Evolutionary conservation across 2,113 vertebrate species (phyloP), one percentile per base, ranked within the genome.

Genomic region (Larimichthys crocea): DNA sequence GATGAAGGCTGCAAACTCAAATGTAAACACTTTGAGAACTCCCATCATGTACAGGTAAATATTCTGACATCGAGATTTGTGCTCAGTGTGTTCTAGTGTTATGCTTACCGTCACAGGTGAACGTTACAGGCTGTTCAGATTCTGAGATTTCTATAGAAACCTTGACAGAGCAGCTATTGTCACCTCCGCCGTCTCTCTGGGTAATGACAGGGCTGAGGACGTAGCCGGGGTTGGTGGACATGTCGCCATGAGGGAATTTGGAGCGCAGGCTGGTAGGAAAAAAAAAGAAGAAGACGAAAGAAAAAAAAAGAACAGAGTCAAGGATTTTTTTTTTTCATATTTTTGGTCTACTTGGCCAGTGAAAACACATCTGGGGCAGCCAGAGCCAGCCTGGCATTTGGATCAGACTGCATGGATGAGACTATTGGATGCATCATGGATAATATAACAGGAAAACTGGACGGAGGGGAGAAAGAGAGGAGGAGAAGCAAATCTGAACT

Each of bases 131-230:
- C 60, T 98, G 95, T 84, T 97, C 97, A 89, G 96, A 98, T 75
- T 97, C 98, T 56, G 97, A 96, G 0, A 98, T 99, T 92, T 99
- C 98, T 79, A 99, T 99, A 62, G 97, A 99, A 87, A 99, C 97
- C 86, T 99, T 99, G 82, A 99, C 96, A n/a, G 97, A 97, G 88
- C 96, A 96, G 88, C 95, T 94, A 84, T 85, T 96, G 91, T 99
- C 97, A 24, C 95, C 96, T 62, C 77, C 95, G 14, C 92, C 40
- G 40, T 95, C 95, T 79, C 96, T 96, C 89, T 97, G 97, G 63
- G 96, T 83, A 87, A 97, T 97, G 78, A 99, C 91, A 3, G 97
- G 96, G 88, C 97, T 99, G 82, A 99, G 94, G 62, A 97, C 94
- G 85, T 96, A 99, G 83, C 98, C 98, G 20, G 96, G 96, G 90